Base-by-base conservation (phyloP, 1,140 invertebrate genomes). In the Diachasmimorpha longicaudata region DNA sequence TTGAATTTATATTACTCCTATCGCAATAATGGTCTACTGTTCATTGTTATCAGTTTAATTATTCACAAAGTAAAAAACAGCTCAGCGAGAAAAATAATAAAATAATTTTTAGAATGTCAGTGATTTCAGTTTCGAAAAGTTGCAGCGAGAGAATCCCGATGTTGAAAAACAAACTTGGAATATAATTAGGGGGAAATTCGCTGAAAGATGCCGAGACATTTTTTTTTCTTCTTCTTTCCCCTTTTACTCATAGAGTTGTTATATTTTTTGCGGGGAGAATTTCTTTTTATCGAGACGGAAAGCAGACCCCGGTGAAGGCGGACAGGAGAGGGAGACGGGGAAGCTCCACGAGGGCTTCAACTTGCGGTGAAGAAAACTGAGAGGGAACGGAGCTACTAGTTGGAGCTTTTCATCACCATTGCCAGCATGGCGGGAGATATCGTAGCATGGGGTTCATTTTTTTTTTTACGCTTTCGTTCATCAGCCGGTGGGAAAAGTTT, bases 321-420 rank as follows among this genome's bases (percentile, higher is more conserved):
- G 3, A 1, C 13, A 13, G 9, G 39, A 13, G 39, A 10, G 39
- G 9, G 23, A 19, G 58, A 13, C 4, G 19, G 48, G 16, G 36
- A 21, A 44, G 25, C 37, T 25, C 36, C 25, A 37, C 5, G 70
- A 66, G 25, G 42, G 63, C 42, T 68, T 42, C 39, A 67, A 74
- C 58, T 68, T 68, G 39, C 31, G 42, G 42, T 16, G 42, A 42
- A 66, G 16, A 73, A 73, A 63, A 44, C 71, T 42, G n/a, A 39
- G 63, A 74, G 68, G 72, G 25, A 67, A 36, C 58, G 63, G 19
- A 44, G 31, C 21, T 46, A 10, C 39, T 31, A 21, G 48, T 72
- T 52, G 44, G 36, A 25, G 72, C 72, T 74, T 74, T 74, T 74
- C 72, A 74, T 74, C 72, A 74, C 63, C 63, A 19, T 67, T 21